Evolutionary conservation across 2,888 invertebrate species (phyloP).

Genomic region (Ormyrus rosae): DNA sequence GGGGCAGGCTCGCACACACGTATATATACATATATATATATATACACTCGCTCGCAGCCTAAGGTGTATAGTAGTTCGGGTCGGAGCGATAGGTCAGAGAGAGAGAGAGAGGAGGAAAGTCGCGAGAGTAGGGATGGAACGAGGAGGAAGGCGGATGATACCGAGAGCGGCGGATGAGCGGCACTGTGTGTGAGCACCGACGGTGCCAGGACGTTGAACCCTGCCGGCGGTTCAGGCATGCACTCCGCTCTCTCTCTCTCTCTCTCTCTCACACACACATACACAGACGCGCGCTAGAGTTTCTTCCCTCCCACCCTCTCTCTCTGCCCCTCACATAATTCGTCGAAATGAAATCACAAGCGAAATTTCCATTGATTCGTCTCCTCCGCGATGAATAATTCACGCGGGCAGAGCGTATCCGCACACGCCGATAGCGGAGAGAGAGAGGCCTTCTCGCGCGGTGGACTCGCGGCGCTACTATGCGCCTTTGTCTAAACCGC

Average conservation of each 20-base stretch:
- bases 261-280: neutral
- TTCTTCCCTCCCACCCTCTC: neutral
- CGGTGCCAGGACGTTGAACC: constrained; percentile 32
- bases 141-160: constrained; percentile 43
- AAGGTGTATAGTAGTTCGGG: constrained; percentile 19
- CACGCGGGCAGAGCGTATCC: neutral
- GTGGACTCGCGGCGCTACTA: neutral
- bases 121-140: neutral
- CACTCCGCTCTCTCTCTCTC: neutral
- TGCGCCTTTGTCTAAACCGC: constrained; percentile 8
- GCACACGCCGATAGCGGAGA: no score
- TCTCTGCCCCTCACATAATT: constrained; percentile 13
- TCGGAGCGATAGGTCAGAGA: constrained; percentile 13
- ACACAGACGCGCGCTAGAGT: neutral
- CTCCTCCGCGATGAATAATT: constrained; percentile 40
- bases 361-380: constrained; percentile 49
- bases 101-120: neutral
- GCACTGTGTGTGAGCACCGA: neutral
- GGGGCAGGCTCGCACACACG: neutral
- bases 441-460: neutral
- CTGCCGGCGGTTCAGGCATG: neutral
- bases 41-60: neutral
- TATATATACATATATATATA: neutral
- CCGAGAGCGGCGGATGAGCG: neutral
- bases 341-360: constrained; percentile 43